Conservation (phyloP, 2,888 invertebrate species). For the Mythimna ferrago region DNA sequence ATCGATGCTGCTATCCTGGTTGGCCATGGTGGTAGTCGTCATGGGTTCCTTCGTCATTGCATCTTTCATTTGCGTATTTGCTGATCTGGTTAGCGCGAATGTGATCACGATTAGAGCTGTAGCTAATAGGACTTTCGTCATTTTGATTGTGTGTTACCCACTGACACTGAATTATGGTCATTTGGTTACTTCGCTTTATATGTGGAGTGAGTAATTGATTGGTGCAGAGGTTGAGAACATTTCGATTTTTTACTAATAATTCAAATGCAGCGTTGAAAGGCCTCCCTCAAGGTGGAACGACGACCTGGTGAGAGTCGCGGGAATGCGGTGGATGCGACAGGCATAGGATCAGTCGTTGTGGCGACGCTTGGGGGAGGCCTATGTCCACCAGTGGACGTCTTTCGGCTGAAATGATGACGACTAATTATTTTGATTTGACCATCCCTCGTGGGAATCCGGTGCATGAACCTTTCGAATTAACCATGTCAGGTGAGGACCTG, state of each 20-base stretch:
- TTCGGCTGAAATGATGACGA: too few species aligned
- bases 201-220: conserved; percentile 35
- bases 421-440: too few species aligned
- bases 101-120: conserved; percentile 37
- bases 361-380: too few species aligned
- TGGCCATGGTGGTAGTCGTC: conserved; percentile 10
- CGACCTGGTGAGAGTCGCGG: too few species aligned
- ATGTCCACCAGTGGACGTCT: too few species aligned
- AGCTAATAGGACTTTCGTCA: conserved; percentile 48
- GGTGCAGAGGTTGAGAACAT: conserved; percentile 45
- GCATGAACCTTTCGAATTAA: too few species aligned
- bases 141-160: conserved; percentile 22
- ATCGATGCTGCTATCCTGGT: conserved; percentile 50
- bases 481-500: too few species aligned
- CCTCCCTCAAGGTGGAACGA: too few species aligned
- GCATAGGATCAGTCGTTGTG: too few species aligned
- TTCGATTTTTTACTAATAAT: not conserved
- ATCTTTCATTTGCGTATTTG: conserved; percentile 29
- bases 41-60: conserved; percentile 20
- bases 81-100: conserved; percentile 44
- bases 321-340: too few species aligned
- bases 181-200: conserved; percentile 41
- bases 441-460: too few species aligned
- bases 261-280: too few species aligned
- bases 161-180: conserved; percentile 37